Percentiles rank a stretch among this genome's conserved stretches.
Evolutionary conservation across 2,888 invertebrate species (phyloP).

Genomic region (Erebia palarica): DNA sequence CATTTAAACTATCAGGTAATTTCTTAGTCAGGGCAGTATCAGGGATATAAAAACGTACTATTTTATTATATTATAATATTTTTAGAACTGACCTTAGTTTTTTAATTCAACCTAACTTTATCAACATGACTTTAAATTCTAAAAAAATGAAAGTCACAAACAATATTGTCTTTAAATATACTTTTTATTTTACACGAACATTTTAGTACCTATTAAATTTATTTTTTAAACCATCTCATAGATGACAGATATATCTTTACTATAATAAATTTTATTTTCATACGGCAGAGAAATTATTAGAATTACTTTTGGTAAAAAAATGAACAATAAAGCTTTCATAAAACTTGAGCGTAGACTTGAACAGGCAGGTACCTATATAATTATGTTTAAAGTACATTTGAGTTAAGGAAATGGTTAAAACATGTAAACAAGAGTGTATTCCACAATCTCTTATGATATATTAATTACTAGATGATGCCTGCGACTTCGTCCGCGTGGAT

Average conservation of each 20-base stretch:
- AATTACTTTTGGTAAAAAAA: slow-evolving; percentile 76
- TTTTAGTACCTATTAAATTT: slow-evolving; percentile 51
- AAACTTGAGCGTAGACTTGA: slow-evolving; percentile 77
- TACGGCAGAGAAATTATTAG: slow-evolving; percentile 73
- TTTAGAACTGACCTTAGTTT: background rate
- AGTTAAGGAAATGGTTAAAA: background rate
- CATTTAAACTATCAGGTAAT: background rate
- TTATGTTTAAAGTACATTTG: background rate
- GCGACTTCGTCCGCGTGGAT: too few species aligned
- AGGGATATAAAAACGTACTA: background rate
- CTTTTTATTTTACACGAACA: slow-evolving; percentile 71
- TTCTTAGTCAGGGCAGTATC: background rate
- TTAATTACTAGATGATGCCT: too few species aligned
- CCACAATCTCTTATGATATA: background rate
- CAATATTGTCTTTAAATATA: slow-evolving; percentile 39
- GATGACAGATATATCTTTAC: slow-evolving; percentile 64
- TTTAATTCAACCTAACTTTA: too few species aligned
- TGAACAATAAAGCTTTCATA: slow-evolving; percentile 79
- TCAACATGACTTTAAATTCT: too few species aligned
- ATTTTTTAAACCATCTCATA: slow-evolving; percentile 64
- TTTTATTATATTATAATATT: background rate
- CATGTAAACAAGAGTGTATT: slow-evolving; percentile 1
- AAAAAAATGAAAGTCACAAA: slow-evolving; percentile 9
- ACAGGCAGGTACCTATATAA: slow-evolving; percentile 55
- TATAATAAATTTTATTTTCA: slow-evolving; percentile 57